phyloP scores from a whole-genome alignment of 2,113 vertebrate species.

The Chaetodon auriga region DNA sequence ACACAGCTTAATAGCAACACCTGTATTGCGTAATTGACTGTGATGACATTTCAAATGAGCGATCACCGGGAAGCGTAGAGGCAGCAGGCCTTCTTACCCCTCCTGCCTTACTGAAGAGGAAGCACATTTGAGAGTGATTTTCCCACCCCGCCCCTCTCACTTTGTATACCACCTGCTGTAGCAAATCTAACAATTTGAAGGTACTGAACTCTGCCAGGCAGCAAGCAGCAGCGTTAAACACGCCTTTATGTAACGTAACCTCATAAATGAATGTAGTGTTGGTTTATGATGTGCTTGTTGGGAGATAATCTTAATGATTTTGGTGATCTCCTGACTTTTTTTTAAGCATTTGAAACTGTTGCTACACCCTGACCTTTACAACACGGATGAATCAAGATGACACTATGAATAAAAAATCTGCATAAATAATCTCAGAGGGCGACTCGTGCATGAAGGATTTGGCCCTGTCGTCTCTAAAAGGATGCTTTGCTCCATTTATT shows the following conservation, averaged over 20 bases:
- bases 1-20: not conserved
- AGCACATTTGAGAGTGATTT: not conserved
- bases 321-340: slow-evolving; percentile 50
- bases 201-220: not conserved
- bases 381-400: slow-evolving; percentile 53
- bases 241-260: not conserved
- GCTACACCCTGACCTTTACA: slow-evolving; percentile 54
- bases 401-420: slow-evolving; percentile 69
- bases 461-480: slow-evolving; percentile 51
- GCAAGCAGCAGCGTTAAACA: not conserved
- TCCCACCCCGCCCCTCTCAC: not conserved
- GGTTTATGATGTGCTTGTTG: not conserved
- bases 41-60: not conserved
- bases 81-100: not conserved
- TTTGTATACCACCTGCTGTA: not conserved
- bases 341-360: slow-evolving; percentile 38
- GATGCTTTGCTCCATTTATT: slow-evolving; percentile 39
- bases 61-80: not conserved
- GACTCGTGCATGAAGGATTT: slow-evolving; percentile 66
- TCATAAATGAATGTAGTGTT: not conserved
- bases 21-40: not conserved
- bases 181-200: not conserved
- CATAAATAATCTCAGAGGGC: slow-evolving; percentile 68
- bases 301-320: not conserved
- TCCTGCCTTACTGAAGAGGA: not conserved